Evolutionary conservation across 1,140 invertebrate species (phyloP), one percentile per base, ranked within the genome.

Genomic region (Achroia grisella): DNA sequence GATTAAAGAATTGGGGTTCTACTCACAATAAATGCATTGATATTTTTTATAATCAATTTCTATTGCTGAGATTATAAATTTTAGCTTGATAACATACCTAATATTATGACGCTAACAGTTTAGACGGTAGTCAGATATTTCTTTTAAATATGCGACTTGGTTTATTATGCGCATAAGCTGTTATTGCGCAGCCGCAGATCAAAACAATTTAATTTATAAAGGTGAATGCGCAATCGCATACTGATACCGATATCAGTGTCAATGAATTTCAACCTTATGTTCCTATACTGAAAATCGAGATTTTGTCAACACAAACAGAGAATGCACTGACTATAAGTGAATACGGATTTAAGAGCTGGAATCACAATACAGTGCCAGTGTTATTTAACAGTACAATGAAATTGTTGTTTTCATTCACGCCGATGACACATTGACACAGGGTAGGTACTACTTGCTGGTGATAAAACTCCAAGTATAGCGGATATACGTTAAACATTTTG

Each of bases 121-220:
- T n/a, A n/a, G n/a, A n/a, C n/a, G n/a, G n/a, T n/a, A n/a, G n/a
- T n/a, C n/a, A 33, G 29, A 42, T 23, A 31, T 12, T 35, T 35
- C 15, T 47, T 37, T 32, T 47, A 40, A 33, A 46, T 46, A 47
- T 13, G 29, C 40, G 29, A 44, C 35, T 44, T 35, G 42, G 42
- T 37, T 33, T 47, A 46, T 39, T 67, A 61, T 56, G 60, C 58
- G 53, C 55, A 61, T 55, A 52, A 44, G 55, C 56, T 57, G 52
- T 57, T 63, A 70, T 56, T 75, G 65, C 64, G 66, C 67, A 72
- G 62, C 56, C 55, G 56, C 56, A 56, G 53, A 52, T 70, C 57
- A 65, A 54, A 71, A 62, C 60, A 62, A 68, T 57, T 23, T 6
- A 48, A 57, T 62, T 63, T 52, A 55, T 56, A 59, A 52, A 57